phyloP scores from a whole-genome alignment of 1,140 invertebrate genomes.

The Teleogryllus occipitalis region DNA sequence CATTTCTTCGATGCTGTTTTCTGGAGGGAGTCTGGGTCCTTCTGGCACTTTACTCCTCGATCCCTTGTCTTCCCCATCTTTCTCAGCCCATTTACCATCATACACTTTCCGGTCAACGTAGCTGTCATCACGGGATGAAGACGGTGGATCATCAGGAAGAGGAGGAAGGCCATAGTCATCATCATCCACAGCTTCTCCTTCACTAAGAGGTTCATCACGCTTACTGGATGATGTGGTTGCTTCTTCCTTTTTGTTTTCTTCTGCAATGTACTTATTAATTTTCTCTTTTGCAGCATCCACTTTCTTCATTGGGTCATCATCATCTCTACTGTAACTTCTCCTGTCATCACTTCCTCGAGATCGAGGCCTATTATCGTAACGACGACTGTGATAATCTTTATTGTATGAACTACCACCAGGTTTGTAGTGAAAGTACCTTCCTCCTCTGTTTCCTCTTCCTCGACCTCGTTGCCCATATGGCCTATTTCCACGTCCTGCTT shows the following conservation, averaged over 20 bases:
- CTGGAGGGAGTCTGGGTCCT: constrained; percentile 29
- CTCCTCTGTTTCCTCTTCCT: constrained; percentile 38
- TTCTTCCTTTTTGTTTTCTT: constrained; percentile 38
- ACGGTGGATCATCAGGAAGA: constrained; percentile 12
- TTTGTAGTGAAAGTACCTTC: constrained; percentile 35
- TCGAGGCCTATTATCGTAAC: constrained; percentile 36
- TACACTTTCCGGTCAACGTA: constrained; percentile 31
- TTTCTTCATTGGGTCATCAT: constrained; percentile 42
- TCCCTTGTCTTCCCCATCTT: constrained; percentile 29
- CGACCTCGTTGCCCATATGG: constrained; percentile 38
- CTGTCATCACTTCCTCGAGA: constrained; percentile 44
- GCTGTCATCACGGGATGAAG: constrained; percentile 2
- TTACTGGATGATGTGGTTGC: constrained; percentile 23
- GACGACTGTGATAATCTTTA: constrained; percentile 29
- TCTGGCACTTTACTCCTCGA: constrained; percentile 30
- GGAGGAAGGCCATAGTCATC: constrained; percentile 34
- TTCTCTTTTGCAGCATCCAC: constrained; percentile 50
- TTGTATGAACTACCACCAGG: constrained; percentile 27
- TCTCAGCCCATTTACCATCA: constrained; percentile 52
- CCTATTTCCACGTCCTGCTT: constrained; percentile 32
- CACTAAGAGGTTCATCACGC: constrained; percentile 55
- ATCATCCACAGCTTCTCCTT: constrained; percentile 62
- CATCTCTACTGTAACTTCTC: constrained; percentile 48
- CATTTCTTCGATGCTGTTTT: constrained; percentile 39
- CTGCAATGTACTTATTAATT: constrained; percentile 50